Conservation (phyloP, 2,888 invertebrate species). For the Schizaphis graminum region DNA sequence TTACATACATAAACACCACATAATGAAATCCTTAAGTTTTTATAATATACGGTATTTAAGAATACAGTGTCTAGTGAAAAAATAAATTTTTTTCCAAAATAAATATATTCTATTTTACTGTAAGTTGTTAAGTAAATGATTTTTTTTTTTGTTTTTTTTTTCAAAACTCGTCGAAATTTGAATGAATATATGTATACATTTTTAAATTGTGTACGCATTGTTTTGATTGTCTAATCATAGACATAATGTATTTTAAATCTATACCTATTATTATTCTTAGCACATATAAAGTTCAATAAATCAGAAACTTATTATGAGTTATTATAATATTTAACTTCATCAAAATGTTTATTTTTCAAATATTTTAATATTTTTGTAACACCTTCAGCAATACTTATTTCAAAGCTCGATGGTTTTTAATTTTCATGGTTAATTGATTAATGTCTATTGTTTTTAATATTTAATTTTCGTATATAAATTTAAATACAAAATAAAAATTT, state of each 20-base stretch:
- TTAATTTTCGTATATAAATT: not conserved
- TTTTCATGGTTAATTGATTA: not conserved
- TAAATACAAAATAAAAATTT: not conserved
- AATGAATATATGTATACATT: not conserved
- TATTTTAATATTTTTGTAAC: not conserved
- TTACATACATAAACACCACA: not conserved
- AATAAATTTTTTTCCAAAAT: not conserved
- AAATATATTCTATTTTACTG: not conserved
- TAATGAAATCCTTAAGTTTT: not conserved
- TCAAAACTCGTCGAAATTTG: not conserved
- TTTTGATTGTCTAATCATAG: too few species aligned
- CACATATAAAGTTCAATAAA: not conserved
- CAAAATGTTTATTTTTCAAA: not conserved
- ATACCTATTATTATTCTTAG: not conserved
- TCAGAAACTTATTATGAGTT: too few species aligned
- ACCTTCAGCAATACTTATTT: not conserved
- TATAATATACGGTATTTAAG: not conserved
- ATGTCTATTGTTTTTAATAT: not conserved
- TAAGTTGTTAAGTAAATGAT: not conserved
- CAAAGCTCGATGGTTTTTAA: not conserved
- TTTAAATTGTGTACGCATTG: not conserved
- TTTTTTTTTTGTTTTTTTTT: not conserved
- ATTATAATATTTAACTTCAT: too few species aligned
- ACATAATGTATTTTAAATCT: too few species aligned
- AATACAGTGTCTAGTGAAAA: not conserved